Percentiles rank a stretch among this genome's conserved stretches.
Evolutionary conservation across 2,888 invertebrate genomes (phyloP).

Genomic region (Entomobrya proxima): DNA sequence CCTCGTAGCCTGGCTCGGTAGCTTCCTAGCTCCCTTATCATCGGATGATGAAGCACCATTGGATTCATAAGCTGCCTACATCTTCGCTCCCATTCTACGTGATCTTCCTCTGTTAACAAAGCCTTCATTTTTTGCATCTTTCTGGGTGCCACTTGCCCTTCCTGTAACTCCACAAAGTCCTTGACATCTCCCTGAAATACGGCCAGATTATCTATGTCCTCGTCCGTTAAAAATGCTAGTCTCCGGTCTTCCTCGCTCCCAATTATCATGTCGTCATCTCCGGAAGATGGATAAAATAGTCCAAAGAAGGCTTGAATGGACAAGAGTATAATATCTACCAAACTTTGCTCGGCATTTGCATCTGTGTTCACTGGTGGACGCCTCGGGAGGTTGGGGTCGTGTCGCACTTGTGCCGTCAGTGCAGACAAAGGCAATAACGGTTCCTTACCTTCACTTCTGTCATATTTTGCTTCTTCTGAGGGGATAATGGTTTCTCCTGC

Average conservation of each 20-base stretch:
- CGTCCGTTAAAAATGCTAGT: too few relatives aligned
- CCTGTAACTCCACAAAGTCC: neutral
- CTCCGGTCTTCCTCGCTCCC: too few relatives aligned
- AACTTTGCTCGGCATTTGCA: neutral
- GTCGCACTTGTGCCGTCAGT: too few relatives aligned
- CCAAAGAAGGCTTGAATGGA: neutral
- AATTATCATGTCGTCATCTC: neutral
- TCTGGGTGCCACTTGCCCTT: neutral
- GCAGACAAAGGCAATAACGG: too few relatives aligned
- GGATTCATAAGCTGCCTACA: neutral
- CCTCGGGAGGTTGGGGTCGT: too few relatives aligned
- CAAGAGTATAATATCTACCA: neutral
- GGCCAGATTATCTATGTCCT: conserved; percentile 25
- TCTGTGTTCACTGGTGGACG: neutral
- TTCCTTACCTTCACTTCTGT: too few relatives aligned
- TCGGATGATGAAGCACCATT: neutral
- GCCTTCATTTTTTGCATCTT: neutral
- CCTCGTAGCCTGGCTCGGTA: conserved; percentile 23
- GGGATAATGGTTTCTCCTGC: too few relatives aligned
- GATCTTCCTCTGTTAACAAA: neutral
- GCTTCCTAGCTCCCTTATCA: neutral
- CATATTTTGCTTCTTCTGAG: too few relatives aligned
- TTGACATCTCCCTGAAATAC: neutral
- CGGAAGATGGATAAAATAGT: neutral
- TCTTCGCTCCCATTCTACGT: conserved; percentile 30